Evolutionary conservation across 1,140 invertebrate species (phyloP), one percentile per base, ranked within the genome.

Genomic region (Trichonephila clavata): DNA sequence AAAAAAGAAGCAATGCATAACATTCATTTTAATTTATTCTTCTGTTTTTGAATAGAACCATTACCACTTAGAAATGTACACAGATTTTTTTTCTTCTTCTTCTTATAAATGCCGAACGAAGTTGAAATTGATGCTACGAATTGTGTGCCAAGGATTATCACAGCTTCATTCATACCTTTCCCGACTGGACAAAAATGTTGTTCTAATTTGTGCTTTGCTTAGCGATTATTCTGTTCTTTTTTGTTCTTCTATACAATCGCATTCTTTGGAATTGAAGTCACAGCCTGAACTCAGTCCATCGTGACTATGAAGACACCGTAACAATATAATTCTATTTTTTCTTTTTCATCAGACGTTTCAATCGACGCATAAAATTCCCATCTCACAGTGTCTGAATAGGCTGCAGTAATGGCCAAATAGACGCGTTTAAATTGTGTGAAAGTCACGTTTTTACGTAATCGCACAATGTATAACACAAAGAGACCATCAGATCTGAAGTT

Each of bases 391-490:
- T 39, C 71, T 77, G 16, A 77, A 77, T 27, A 32, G 65, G 27
- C 71, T 77, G 27, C 20, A 77, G 32, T 27, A 77, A 77, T 77
- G 71, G 71, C 27, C 14, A 16, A 77, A 32, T 27, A 27, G 32
- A 77, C 71, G 32, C 71, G 27, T 77, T 77, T 77, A 77, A 77
- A 77, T 77, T 77, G 32, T 27, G 24, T 39, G 27, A 77, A 77
- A 77, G 71, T 77, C 71, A 77, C 71, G 71, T 32, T 39, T 77
- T 77, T 77, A 77, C 71, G 71, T 77, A 77, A 77, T 32, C 27
- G 27, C 71, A 77, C 27, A 32, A 77, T 32, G 71, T 27, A 77
- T 77, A 77, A 39, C 32, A 39, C 24, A 77, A 77, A 32, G 18
- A 77, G 71, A 77, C 27, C 32, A 27, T 18, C 16, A 77, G 18